Conservation (phyloP, 2,797 vertebrate genomes). For the Melanotaenia nigrans region DNA sequence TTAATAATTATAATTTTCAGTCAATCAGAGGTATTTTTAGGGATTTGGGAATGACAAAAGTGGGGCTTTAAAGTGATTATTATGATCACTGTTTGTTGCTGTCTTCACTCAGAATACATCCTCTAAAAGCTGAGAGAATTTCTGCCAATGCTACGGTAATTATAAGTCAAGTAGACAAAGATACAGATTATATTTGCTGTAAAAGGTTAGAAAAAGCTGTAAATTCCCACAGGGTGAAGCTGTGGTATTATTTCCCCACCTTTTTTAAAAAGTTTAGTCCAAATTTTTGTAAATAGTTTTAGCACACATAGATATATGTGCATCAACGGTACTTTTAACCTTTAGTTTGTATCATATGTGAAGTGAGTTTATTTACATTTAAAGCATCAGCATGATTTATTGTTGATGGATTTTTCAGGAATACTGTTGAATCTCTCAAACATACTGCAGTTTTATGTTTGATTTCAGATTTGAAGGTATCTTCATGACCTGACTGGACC, state of each 20-base stretch:
- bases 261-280: no score
- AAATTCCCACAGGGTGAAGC: not conserved
- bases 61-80: no score
- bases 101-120: no score
- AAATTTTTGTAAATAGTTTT: not conserved
- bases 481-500: slow-evolving; percentile 22
- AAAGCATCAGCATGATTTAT: not conserved
- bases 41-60: no score
- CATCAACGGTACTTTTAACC: not conserved
- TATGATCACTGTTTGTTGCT: no score
- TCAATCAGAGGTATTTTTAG: no score
- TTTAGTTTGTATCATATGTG: not conserved
- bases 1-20: no score
- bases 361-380: not conserved
- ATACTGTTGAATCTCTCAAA: not conserved
- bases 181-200: not conserved
- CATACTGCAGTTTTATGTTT: not conserved
- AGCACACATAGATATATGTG: not conserved
- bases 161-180: not conserved
- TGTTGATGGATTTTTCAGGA: not conserved
- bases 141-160: not conserved
- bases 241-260: not conserved
- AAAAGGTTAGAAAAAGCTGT: not conserved
- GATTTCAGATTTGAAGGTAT: slow-evolving; percentile 23
- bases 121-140: no score